These are phyloP conservation scores for Biston betularia DNA, from an alignment of 2,888 invertebrate species.

Conservation along the genomic window DNA sequence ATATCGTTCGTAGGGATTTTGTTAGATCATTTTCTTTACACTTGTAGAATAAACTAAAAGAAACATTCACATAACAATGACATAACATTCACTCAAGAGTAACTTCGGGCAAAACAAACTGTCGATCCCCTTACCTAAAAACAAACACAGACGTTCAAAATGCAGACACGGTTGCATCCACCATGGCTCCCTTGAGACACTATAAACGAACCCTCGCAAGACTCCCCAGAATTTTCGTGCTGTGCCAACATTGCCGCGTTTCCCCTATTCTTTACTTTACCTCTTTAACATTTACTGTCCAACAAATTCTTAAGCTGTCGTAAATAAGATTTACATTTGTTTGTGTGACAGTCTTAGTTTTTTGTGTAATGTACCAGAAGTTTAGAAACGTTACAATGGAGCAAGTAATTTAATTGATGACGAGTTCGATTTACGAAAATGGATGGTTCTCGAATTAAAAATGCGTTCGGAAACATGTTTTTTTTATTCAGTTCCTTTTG, in stretches of 20 bases:
- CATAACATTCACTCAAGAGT: constrained; percentile 24
- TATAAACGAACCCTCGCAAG: constrained; percentile 62
- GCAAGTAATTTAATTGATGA: constrained; percentile 84
- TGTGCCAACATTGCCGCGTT: constrained; percentile 56
- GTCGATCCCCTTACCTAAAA: constrained; percentile 47
- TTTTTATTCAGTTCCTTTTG: constrained; percentile 24
- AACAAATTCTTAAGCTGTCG: constrained; percentile 22
- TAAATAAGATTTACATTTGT: constrained; percentile 35
- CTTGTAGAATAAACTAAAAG: constrained; percentile 21
- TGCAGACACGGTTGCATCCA: constrained; percentile 69
- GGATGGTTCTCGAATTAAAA: constrained; percentile 67
- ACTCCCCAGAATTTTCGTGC: constrained; percentile 65
- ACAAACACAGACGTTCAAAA: constrained; percentile 66
- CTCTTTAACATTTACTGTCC: constrained; percentile 7
- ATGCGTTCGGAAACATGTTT: constrained; percentile 43
- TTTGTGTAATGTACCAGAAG: constrained; percentile 36
- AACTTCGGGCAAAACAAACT: constrained; percentile 49
- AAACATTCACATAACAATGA: constrained; percentile 18
- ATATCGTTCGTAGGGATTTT: neutral
- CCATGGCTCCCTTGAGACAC: constrained; percentile 63
- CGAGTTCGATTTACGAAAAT: constrained; percentile 81
- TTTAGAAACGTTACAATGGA: constrained; percentile 68
- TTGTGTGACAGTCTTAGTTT: neutral
- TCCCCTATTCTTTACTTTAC: constrained; percentile 43
- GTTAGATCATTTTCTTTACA: neutral